A percentile compares a stretch with the other conserved stretches of the same genome.
These are phyloP conservation scores for Ophthalmolycus amberensis DNA, from an alignment of 2,113 vertebrate genomes.

Conservation along the genomic window DNA sequence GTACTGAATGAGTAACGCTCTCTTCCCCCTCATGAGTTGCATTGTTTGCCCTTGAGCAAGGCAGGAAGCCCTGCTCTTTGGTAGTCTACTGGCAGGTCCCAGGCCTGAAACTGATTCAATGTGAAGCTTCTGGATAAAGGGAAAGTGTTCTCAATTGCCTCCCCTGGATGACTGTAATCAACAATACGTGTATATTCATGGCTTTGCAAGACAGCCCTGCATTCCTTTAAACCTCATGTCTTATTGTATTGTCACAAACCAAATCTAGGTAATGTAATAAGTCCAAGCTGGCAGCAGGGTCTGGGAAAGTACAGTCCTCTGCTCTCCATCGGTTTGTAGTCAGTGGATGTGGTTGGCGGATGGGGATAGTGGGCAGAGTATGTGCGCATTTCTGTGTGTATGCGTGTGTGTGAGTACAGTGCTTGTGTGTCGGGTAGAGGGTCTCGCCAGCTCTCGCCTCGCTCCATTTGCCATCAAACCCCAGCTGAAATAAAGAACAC, in stretches of 20 bases:
- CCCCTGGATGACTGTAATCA: conserved; percentile 33
- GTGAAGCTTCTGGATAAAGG: conserved; percentile 47
- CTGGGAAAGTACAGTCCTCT: conserved; percentile 70
- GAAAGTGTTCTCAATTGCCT: conserved; percentile 50
- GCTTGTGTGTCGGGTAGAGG: conserved; percentile 39
- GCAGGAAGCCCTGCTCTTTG: conserved; percentile 35
- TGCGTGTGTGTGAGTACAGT: conserved; percentile 39
- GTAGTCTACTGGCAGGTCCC: conserved; percentile 25
- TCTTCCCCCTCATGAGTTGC: neutral
- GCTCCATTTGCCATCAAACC: conserved; percentile 82
- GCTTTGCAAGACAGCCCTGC: conserved; percentile 32
- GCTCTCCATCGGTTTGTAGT: conserved; percentile 58
- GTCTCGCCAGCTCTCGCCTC: conserved; percentile 67
- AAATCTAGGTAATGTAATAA: conserved; percentile 62
- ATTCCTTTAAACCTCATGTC: conserved; percentile 55
- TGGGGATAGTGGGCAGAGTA: conserved; percentile 46
- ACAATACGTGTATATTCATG: conserved; percentile 31
- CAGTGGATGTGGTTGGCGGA: conserved; percentile 65
- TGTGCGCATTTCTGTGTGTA: conserved; percentile 42
- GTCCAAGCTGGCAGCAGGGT: conserved; percentile 59
- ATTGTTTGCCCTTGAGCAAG: conserved; percentile 47
- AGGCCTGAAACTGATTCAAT: conserved; percentile 41
- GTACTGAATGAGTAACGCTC: conserved; percentile 6
- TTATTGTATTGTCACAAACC: conserved; percentile 64
- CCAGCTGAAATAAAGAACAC: conserved; percentile 81